Base-by-base conservation (phyloP, 2,888 invertebrate species). In the Brassicogethes aeneus region DNA sequence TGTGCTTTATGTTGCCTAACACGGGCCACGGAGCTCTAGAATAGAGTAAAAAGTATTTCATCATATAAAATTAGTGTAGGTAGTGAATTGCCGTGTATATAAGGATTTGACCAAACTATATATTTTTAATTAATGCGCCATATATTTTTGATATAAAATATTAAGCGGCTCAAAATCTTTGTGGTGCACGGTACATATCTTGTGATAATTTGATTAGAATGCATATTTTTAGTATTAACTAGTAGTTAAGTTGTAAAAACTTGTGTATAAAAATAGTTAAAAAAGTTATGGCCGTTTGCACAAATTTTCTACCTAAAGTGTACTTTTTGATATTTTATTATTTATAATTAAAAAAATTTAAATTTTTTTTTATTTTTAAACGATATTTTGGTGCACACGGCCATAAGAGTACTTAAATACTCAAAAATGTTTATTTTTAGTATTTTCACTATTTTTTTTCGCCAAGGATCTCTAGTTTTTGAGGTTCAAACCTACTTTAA, bases 1-100 rank as follows among this genome's bases (percentile, higher is more conserved):
- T 85, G 50, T 85, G 85, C 66, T 76, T 84, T 68, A 70, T 84
- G 63, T 72, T 86, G 62, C 85, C 85, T 57, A 82, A 75, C 67
- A 85, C 85, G 45, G 85, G 85, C 52, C 77, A 79, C 60, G 80
- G 80, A 58, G 80, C 82, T 31, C 66, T 85, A 63, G 82, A 81
- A 62, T 82, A 74, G 57, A 42, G 44, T 16, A 5, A 32, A 32
- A 32, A 32, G 23, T 23, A 23, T 23, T 23, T 5, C n/a, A 23
- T 7, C 5, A 23, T 7, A 23, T 5, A 5, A 23, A 23, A 23
- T 23, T 23, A 23, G 23, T 23, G 10, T 23, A 23, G 23, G 23
- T 5, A 7, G 5, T 7, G 10, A 7, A 7, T 23, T 10, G 5
- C 23, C 23, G 23, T 23, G 23, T 23, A 10, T 7, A 7, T 23